These are phyloP conservation scores for Tricholauxania praeusta DNA, from an alignment of 2,888 invertebrate genomes.

Conservation along the genomic window DNA sequence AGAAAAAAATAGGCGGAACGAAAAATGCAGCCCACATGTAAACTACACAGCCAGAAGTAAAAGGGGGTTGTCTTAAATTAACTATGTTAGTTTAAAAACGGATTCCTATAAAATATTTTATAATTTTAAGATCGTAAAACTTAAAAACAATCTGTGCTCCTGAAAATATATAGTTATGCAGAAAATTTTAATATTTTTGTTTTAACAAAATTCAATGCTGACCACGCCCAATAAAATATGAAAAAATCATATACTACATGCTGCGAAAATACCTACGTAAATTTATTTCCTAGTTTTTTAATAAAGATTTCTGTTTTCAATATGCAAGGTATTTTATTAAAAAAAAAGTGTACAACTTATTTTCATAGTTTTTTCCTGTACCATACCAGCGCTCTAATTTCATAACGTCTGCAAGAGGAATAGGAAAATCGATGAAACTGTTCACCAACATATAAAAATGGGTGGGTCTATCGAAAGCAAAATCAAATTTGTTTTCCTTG, in stretches of 20 bases:
- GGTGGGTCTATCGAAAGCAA: constrained; percentile 44
- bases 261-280: too few species aligned
- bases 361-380: background rate
- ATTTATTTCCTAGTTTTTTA: background rate
- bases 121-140: too few species aligned
- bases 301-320: background rate
- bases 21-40: too few species aligned
- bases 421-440: constrained; percentile 56
- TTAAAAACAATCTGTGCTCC: too few species aligned
- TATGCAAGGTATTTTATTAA: background rate
- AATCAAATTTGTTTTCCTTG: background rate
- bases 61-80: too few species aligned
- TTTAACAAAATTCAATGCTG: background rate
- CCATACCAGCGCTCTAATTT: too few species aligned
- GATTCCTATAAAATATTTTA: too few species aligned
- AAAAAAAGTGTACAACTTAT: background rate
- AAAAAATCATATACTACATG: background rate
- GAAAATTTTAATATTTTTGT: too few species aligned
- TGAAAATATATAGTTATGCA: too few species aligned
- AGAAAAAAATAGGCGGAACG: too few species aligned
- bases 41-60: too few species aligned
- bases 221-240: constrained; percentile 7
- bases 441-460: constrained; percentile 39
- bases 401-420: constrained; percentile 12
- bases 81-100: too few species aligned